A percentile compares a stretch with the other conserved stretches of the same genome.
These are phyloP conservation scores for Metopolophium dirhodum DNA, from an alignment of 1,140 invertebrate genomes.

Conservation along the genomic window DNA sequence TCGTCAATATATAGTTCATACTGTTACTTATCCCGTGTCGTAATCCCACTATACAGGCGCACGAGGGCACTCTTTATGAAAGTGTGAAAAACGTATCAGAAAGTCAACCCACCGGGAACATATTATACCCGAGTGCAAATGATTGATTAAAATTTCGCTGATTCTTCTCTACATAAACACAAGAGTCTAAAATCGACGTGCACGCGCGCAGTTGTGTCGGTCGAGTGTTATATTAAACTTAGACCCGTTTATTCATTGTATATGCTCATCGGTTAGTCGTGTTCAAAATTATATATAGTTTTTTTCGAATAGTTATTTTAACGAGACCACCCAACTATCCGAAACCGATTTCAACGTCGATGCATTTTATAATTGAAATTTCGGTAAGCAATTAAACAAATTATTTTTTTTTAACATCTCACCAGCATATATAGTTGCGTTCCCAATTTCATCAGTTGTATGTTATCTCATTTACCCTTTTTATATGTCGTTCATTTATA, in stretches of 20 bases:
- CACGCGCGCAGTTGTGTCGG: too few relatives aligned
- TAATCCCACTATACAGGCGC: background rate
- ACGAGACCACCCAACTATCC: background rate
- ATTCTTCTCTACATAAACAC: background rate
- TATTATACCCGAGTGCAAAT: background rate
- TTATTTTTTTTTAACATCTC: background rate
- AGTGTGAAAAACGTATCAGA: slow-evolving; percentile 2
- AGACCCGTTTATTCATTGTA: background rate
- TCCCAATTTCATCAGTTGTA: background rate
- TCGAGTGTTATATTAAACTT: background rate
- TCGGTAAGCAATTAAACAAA: background rate
- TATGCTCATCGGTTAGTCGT: background rate
- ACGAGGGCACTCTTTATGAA: background rate
- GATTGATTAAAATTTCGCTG: slow-evolving; percentile 3
- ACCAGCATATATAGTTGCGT: background rate
- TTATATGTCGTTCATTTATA: background rate
- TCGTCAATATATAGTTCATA: background rate
- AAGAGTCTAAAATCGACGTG: background rate
- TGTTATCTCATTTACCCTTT: background rate
- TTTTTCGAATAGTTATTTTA: background rate
- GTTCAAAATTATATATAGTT: background rate
- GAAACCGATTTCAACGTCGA: background rate
- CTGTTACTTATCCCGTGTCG: background rate
- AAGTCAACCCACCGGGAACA: background rate
- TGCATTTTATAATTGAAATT: background rate